Percentiles rank a stretch among this genome's conserved stretches.
phyloP scores from a whole-genome alignment of 2,888 invertebrate species.

The Ophion ellenae region DNA sequence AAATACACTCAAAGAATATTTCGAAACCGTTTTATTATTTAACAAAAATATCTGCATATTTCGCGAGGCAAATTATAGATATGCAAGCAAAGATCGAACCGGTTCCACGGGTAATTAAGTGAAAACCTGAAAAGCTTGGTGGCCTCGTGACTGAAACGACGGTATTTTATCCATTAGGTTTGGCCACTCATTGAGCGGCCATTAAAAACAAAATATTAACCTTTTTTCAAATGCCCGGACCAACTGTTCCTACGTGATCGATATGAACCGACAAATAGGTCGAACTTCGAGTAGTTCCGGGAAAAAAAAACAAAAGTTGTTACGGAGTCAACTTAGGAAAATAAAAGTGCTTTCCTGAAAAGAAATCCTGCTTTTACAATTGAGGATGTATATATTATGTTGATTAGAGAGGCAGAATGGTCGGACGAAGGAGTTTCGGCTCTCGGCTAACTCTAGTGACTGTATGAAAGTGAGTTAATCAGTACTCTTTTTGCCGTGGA shows the following conservation, averaged over 20 bases:
- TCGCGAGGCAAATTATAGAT: neutral
- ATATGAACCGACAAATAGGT: neutral
- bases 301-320: conserved; percentile 28
- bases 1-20: neutral
- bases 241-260: neutral
- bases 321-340: conserved; percentile 30
- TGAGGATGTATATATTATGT: conserved; percentile 29
- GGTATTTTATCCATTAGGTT: too few relatives aligned
- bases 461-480: conserved; percentile 75
- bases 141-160: neutral
- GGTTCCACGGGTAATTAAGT: too few relatives aligned
- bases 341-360: conserved; percentile 59
- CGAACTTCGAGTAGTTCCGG: conserved; percentile 11
- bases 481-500: conserved; percentile 72
- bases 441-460: conserved; percentile 73
- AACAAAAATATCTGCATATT: neutral
- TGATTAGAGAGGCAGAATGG: conserved; percentile 36
- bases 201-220: neutral
- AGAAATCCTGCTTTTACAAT: conserved; percentile 59
- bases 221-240: neutral
- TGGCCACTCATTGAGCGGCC: neutral
- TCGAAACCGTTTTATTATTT: neutral
- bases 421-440: conserved; percentile 55
- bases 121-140: neutral
- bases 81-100: neutral